Conservation (phyloP, 2,888 invertebrate genomes). For the Watsonalla cultraria region DNA sequence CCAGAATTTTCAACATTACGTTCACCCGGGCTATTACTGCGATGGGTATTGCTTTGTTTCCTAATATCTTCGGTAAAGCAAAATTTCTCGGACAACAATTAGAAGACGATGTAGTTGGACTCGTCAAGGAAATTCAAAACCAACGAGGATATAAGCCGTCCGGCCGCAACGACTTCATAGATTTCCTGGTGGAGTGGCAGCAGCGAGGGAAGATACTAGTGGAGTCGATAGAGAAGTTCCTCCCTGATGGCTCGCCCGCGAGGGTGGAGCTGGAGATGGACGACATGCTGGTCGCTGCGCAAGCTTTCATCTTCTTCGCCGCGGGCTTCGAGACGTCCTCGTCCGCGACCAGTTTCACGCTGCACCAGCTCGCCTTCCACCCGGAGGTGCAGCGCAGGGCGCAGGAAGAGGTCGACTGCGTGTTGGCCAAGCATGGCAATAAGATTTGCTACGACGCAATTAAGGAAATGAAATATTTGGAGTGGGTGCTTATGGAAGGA, state of each 20-base stretch:
- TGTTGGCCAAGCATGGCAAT: conserved; percentile 33
- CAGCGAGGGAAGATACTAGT: conserved; percentile 32
- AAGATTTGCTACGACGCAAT: conserved; percentile 49
- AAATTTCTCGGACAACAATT: conserved; percentile 36
- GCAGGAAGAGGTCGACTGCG: conserved; percentile 45
- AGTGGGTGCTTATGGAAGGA: conserved; percentile 49
- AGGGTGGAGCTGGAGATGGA: conserved; percentile 35
- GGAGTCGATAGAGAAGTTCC: conserved; percentile 34
- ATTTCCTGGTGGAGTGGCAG: conserved; percentile 41
- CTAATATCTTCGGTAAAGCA: conserved; percentile 30
- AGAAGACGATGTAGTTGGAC: conserved; percentile 35
- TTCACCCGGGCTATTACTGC: conserved; percentile 22
- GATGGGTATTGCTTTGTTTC: conserved; percentile 39
- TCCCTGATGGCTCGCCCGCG: conserved; percentile 34
- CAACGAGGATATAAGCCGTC: conserved; percentile 40
- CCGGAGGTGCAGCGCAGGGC: conserved; percentile 43
- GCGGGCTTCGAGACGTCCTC: conserved; percentile 74
- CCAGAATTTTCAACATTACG: conserved; percentile 32
- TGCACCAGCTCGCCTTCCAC: conserved; percentile 52
- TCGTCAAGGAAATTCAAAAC: conserved; percentile 32
- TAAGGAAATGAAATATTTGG: conserved; percentile 53
- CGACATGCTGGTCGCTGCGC: conserved; percentile 40
- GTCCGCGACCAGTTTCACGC: conserved; percentile 53
- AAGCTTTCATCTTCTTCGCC: conserved; percentile 56
- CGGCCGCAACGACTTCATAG: conserved; percentile 46